Base-by-base conservation (phyloP, 2,888 invertebrate genomes). In the Calameuta filiformis region DNA sequence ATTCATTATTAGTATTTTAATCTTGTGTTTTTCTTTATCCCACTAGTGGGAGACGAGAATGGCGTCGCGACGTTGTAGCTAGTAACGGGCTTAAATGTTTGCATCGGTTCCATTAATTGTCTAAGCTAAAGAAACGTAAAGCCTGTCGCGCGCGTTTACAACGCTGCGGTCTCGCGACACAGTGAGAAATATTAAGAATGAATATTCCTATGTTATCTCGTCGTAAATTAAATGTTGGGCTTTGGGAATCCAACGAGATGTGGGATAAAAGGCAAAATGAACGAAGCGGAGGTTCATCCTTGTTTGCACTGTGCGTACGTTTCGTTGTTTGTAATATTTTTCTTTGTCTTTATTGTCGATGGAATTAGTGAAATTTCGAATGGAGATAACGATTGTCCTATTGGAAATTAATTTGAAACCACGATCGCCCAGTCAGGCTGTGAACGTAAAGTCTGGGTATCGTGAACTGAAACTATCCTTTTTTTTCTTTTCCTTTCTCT, bases 361-460 rank as follows among this genome's bases (percentile, higher is more conserved):
- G 56, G 2, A 56, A 23, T 2, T 23, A 56, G 56, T 56, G 56
- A 56, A 56, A 56, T 23, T 56, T 56, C 9, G 56, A 56, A 56
- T 23, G 56, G 56, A 23, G 56, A 9, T 56, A 56, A 56, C 23
- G 23, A 56, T 56, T 56, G 56, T 56, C 56, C 71, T 31, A 23
- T 71, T 71, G 33, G 71, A 71, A 31, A 34, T 33, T 71, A 31
- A 34, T 31, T 71, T 69, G 77, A 79, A 79, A 73, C 83, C 79
- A 84, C 87, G 89, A 86, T 86, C 85, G 89, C 89, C 89, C 91
- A 86, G 91, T 88, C 90, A 90, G 91, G 91, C 91, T 91, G 91
- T 91, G 91, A 91, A 91, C 87, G 91, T 90, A 91, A 90, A 88
- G 90, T 90, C 90, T 87, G 91, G 83, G 90, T 87, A 85, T 89